Evolutionary conservation across 30 jellyfish, hydroid and myxozoan genomes (phyloP).

Genomic region (Cassiopea xamachana): DNA sequence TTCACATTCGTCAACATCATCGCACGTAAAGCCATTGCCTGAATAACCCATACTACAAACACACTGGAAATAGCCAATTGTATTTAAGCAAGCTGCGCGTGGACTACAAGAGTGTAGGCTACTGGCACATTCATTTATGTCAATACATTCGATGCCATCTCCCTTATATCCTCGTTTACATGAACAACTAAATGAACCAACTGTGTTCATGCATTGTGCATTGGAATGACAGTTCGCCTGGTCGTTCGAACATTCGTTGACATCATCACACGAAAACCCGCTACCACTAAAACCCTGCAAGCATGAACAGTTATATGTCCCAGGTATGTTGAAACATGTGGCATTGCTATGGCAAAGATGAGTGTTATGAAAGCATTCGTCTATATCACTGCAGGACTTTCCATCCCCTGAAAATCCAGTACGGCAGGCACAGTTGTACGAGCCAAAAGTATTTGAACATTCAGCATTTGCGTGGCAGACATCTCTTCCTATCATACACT

Average conservation of each 20-base stretch:
- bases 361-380: conserved; percentile 45
- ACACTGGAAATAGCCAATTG: conserved; percentile 33
- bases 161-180: conserved; percentile 62
- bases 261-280: conserved; percentile 67
- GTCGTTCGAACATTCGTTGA: conserved; percentile 26
- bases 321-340: conserved; percentile 71
- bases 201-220: conserved; percentile 43
- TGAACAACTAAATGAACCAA: conserved; percentile 45
- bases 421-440: conserved; percentile 31
- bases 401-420: conserved; percentile 62
- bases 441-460: conserved; percentile 34
- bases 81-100: conserved; percentile 20
- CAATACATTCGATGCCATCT: conserved; percentile 47
- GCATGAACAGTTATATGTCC: conserved; percentile 77
- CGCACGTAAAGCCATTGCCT: conserved; percentile 28
- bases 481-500: conserved; percentile 5
- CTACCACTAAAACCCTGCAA: conserved; percentile 72
- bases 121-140: conserved; percentile 50
- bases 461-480: conserved; percentile 25
- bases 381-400: conserved; percentile 23
- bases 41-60: conserved; percentile 14
- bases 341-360: conserved; percentile 73
- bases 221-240: conserved; percentile 16
- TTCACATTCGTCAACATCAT: conserved; percentile 55
- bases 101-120: conserved; percentile 13